These are phyloP conservation scores for Delia radicum DNA, from an alignment of 1,140 invertebrate species.

Conservation along the genomic window DNA sequence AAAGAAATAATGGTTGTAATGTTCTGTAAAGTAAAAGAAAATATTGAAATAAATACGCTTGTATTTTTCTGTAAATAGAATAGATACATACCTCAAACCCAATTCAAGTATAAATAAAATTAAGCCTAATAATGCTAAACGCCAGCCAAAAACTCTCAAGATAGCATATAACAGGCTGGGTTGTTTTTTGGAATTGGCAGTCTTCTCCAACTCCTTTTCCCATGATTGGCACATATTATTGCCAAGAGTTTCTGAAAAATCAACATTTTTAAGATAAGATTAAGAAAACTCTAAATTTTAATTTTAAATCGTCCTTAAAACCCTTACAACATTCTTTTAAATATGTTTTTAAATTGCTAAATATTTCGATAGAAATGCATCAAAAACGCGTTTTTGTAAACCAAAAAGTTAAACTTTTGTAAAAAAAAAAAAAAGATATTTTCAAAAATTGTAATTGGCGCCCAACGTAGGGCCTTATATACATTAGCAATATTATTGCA, in stretches of 20 bases:
- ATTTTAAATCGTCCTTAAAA: too few species aligned
- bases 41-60: neutral
- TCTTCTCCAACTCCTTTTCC: conserved; percentile 38
- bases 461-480: too few species aligned
- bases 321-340: too few species aligned
- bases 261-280: too few species aligned
- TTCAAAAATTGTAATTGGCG: too few species aligned
- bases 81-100: conserved; percentile 34
- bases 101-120: conserved; percentile 45
- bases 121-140: conserved; percentile 41
- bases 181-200: conserved; percentile 38
- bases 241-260: conserved; percentile 44
- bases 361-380: too few species aligned
- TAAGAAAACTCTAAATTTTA: too few species aligned
- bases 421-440: too few species aligned
- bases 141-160: conserved; percentile 41
- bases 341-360: too few species aligned
- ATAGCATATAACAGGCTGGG: conserved; percentile 42
- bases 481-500: too few species aligned
- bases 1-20: conserved; percentile 70
- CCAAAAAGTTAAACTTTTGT: too few species aligned
- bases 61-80: neutral
- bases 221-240: conserved; percentile 42
- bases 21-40: conserved; percentile 61
- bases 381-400: too few species aligned